A percentile compares a stretch with the other conserved stretches of the same genome.
Conservation (phyloP, 2,113 vertebrate species). For the Cariama cristata region DNA sequence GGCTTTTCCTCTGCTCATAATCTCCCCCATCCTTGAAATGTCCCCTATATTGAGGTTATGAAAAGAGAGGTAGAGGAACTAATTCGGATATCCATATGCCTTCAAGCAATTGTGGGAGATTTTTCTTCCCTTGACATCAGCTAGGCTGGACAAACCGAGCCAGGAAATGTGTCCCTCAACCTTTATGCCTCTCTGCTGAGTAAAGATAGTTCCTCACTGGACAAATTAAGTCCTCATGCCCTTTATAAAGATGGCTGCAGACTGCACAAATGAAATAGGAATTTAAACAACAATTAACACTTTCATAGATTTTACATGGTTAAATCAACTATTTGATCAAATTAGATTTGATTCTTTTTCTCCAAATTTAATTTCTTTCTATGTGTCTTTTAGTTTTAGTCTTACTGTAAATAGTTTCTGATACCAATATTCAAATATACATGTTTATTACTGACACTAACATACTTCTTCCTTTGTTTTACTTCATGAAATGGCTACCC, state of each 20-base stretch:
- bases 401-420: neutral
- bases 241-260: neutral
- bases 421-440: neutral
- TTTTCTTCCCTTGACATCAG: neutral
- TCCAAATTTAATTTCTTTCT: neutral
- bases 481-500: neutral
- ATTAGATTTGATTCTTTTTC: neutral
- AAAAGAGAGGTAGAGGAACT: constrained; percentile 9
- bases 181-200: neutral
- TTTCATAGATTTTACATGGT: neutral
- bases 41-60: neutral
- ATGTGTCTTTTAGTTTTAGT: neutral
- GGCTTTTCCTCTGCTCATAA: constrained; percentile 25
- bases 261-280: neutral
- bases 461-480: neutral
- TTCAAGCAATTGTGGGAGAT: neutral
- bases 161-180: neutral
- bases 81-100: neutral
- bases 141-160: neutral
- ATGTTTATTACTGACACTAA: neutral
- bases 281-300: neutral
- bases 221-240: neutral
- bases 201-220: neutral
- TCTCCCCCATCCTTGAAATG: constrained; percentile 35
- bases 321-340: neutral